These are phyloP conservation scores for Protosalanx chinensis DNA, from an alignment of 2,797 vertebrate species.

Conservation along the genomic window DNA sequence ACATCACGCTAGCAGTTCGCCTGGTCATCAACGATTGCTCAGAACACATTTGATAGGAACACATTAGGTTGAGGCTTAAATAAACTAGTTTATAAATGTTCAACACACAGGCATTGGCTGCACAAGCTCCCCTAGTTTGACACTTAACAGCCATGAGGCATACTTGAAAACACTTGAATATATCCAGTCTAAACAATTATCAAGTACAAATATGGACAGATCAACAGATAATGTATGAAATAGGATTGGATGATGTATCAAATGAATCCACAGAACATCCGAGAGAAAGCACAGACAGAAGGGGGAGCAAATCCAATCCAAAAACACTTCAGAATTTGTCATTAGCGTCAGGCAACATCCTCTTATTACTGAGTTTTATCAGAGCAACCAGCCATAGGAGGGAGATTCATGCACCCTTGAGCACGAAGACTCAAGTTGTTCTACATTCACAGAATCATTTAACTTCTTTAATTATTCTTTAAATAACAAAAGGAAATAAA, in stretches of 20 bases:
- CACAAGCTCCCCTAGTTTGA: neutral
- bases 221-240: neutral
- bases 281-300: slow-evolving; percentile 28
- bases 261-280: slow-evolving; percentile 11
- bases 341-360: slow-evolving; percentile 60
- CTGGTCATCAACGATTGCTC: neutral
- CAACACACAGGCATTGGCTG: neutral
- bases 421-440: slow-evolving; percentile 71
- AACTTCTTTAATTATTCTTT: slow-evolving; percentile 76
- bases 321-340: slow-evolving; percentile 61
- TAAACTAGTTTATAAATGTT: neutral
- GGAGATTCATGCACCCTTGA: slow-evolving; percentile 69
- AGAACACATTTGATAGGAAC: neutral
- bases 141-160: too few species aligned
- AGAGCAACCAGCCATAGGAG: slow-evolving; percentile 64
- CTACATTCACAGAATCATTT: slow-evolving; percentile 72
- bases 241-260: neutral
- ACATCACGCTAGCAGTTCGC: neutral
- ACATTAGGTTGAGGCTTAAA: neutral
- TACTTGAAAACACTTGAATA: neutral
- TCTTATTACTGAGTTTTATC: slow-evolving; percentile 70
- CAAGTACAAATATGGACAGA: neutral
- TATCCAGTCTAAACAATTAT: slow-evolving; percentile 10
- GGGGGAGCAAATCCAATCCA: slow-evolving; percentile 45
- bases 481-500: slow-evolving; percentile 74